phyloP scores from a whole-genome alignment of 2,888 invertebrate species.

The Neuroscelio doddi region DNA sequence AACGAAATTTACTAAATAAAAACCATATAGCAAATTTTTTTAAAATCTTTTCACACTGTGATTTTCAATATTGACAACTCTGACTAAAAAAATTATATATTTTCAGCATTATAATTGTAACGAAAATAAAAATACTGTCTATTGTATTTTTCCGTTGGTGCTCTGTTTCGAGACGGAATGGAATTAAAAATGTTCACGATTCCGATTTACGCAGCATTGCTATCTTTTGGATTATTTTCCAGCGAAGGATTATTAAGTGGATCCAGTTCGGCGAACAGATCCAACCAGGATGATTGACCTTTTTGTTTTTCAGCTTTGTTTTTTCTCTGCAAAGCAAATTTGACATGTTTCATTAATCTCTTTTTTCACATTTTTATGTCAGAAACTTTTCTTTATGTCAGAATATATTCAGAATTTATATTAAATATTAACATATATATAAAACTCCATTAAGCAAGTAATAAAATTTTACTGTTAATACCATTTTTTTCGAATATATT shows the following conservation, averaged over 20 bases:
- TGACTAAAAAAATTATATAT: not conserved
- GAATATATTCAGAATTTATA: too few species aligned
- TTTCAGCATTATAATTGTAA: not conserved
- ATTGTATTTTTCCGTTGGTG: conserved; percentile 7
- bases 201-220: conserved; percentile 63
- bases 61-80: not conserved
- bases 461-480: not conserved
- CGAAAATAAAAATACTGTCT: not conserved
- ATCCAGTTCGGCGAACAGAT: conserved; percentile 93
- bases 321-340: conserved; percentile 52
- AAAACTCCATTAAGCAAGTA: too few species aligned
- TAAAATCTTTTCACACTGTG: not conserved
- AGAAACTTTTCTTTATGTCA: too few species aligned
- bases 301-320: conserved; percentile 68
- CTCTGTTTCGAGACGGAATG: conserved; percentile 21
- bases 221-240: conserved; percentile 61
- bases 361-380: too few species aligned
- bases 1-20: conserved; percentile 1
- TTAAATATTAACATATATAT: too few species aligned
- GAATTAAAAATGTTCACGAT: not conserved
- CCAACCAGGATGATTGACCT: conserved; percentile 83
- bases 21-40: not conserved
- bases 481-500: too few species aligned
- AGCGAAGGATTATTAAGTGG: conserved; percentile 89
- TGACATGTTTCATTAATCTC: too few species aligned